Evolutionary conservation across 1,140 invertebrate species (phyloP), one percentile per base, ranked within the genome.

Genomic region (Orchesella cincta): DNA sequence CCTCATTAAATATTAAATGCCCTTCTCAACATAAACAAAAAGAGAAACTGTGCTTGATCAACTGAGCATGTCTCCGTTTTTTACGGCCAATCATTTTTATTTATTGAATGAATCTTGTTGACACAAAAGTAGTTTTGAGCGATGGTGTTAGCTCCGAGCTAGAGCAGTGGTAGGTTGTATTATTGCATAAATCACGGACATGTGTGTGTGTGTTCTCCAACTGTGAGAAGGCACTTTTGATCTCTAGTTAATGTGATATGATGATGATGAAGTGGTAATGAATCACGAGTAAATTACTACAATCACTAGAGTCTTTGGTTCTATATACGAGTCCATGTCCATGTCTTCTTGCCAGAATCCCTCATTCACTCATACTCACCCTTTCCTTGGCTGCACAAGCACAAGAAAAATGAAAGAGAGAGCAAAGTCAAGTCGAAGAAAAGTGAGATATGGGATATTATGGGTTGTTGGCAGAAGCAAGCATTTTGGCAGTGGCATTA

Each of bases 241-340:
- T 57, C 52, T 57, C 52, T 57, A 3, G 52, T n/a, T 57, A 57
- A 57, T 57, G 52, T 57, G 52, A 57, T 57, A n/a, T 57, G 52
- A 57, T 57, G 52, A 57, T 57, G 52, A 57, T 57, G 52, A 57
- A 57, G 52, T 57, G 23, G 52, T 57, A 57, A 57, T 57, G 52
- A 57, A 57, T 57, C 52, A 57, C 52, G 52, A 57, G 52, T 57
- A 57, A 57, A 57, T 57, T 57, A 57, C 52, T 57, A 57, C 52
- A n/a, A 57, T 57, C 52, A 57, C 52, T n/a, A 57, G 8, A 57
- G 3, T 5, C 52, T n/a, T n/a, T n/a, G n/a, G n/a, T n/a, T n/a
- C n/a, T n/a, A n/a, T n/a, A n/a, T n/a, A n/a, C n/a, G n/a, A n/a
- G 8, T 46, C 20, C 39, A 46, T 46, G 8, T 12, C 20, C 39